Evolutionary conservation across 2,797 vertebrate species (phyloP).

Genomic region (Loris lydekkerianus): DNA sequence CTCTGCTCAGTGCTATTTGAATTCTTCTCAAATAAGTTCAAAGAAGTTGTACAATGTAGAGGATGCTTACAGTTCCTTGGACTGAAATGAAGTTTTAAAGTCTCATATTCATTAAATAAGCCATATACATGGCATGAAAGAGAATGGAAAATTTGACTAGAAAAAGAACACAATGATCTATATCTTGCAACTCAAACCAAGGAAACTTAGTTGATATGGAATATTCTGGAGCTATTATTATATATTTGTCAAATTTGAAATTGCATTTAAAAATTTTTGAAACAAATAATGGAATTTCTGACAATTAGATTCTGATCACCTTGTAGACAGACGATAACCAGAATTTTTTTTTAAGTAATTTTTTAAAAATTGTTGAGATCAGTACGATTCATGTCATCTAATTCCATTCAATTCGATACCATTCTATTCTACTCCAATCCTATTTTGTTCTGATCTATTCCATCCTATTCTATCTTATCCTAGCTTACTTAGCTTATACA

Average conservation of each 20-base stretch:
- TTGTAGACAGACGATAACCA: neutral
- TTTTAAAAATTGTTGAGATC: neutral
- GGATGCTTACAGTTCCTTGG: neutral
- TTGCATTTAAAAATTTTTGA: neutral
- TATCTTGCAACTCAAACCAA: neutral
- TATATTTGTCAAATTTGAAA: neutral
- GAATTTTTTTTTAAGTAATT: neutral
- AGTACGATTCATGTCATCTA: neutral
- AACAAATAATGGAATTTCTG: neutral
- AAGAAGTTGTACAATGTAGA: conserved; percentile 60
- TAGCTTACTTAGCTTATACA: neutral
- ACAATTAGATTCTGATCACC: neutral
- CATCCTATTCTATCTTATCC: neutral
- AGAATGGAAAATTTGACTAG: neutral
- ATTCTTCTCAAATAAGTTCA: conserved; percentile 78
- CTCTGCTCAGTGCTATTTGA: conserved; percentile 69
- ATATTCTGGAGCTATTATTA: neutral
- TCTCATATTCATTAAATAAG: conserved; percentile 1
- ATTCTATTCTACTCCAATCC: neutral
- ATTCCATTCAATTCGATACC: neutral
- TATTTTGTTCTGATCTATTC: no score
- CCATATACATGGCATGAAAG: neutral
- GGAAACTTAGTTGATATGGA: neutral
- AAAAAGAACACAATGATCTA: neutral
- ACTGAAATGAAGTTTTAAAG: neutral